A percentile compares a stretch with the other conserved stretches of the same genome.
These are phyloP conservation scores for Hoplodrina blanda DNA, from an alignment of 2,888 invertebrate species.

Conservation along the genomic window DNA sequence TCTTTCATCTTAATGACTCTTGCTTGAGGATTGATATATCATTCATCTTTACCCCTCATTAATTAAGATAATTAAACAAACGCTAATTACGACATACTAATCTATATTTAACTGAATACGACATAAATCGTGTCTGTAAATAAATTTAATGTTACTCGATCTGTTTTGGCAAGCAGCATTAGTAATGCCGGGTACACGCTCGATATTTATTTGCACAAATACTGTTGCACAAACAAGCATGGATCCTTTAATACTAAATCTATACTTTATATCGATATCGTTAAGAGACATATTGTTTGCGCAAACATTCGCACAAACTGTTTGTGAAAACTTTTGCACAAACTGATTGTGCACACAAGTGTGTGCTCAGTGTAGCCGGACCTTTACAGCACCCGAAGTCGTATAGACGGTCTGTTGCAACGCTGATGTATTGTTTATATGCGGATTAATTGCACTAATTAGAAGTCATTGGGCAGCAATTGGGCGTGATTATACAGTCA, in stretches of 20 bases:
- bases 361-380: background rate
- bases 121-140: constrained; percentile 40
- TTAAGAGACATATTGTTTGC: background rate
- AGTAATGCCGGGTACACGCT: background rate
- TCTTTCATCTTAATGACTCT: constrained; percentile 1
- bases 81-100: constrained; percentile 36
- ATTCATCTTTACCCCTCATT: constrained; percentile 16
- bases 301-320: background rate
- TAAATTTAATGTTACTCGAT: constrained; percentile 30
- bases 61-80: constrained; percentile 47
- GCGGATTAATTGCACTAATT: constrained; percentile 74
- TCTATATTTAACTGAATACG: constrained; percentile 28
- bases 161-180: constrained; percentile 33
- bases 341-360: too few relatives aligned
- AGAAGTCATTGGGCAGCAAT: constrained; percentile 65
- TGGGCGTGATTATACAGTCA: constrained; percentile 52
- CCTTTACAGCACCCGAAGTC: constrained; percentile 4
- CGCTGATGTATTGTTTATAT: constrained; percentile 59
- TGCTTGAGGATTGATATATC: constrained; percentile 5
- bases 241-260: background rate
- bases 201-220: background rate
- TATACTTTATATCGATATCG: background rate
- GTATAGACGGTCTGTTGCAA: constrained; percentile 40
- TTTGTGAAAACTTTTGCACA: background rate
- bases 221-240: background rate